A percentile compares a stretch with the other conserved stretches of the same genome.
These are phyloP conservation scores for Augochlorella aurata DNA, from an alignment of 2,888 invertebrate genomes.

Conservation along the genomic window DNA sequence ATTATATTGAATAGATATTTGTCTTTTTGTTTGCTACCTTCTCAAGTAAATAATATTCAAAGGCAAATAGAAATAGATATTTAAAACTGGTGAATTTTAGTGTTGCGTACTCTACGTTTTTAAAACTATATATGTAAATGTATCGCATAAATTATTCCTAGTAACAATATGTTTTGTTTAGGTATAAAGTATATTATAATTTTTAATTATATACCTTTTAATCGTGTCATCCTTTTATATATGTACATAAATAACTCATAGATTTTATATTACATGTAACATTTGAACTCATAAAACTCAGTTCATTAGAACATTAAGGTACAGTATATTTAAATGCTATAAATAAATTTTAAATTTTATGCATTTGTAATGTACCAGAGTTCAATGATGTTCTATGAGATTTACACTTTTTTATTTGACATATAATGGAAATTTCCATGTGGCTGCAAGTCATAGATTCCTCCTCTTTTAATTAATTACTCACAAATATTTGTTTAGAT, in stretches of 20 bases:
- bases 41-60: not conserved
- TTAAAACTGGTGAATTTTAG: not conserved
- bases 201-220: not conserved
- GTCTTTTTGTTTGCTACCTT: not conserved
- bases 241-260: not conserved
- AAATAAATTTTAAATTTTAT: not conserved
- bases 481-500: conserved; percentile 50
- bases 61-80: not conserved
- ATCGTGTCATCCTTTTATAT: not conserved
- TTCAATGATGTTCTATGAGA: no score
- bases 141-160: not conserved
- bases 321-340: not conserved
- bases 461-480: not conserved
- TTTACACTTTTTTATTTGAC: no score
- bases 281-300: not conserved
- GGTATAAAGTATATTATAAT: not conserved
- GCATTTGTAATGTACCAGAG: not conserved
- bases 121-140: not conserved
- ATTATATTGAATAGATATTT: not conserved
- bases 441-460: not conserved
- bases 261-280: not conserved
- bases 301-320: not conserved
- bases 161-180: not conserved
- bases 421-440: not conserved
- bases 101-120: not conserved